Base-by-base conservation (phyloP, 2,797 vertebrate species). In the Adelosebastes latens region DNA sequence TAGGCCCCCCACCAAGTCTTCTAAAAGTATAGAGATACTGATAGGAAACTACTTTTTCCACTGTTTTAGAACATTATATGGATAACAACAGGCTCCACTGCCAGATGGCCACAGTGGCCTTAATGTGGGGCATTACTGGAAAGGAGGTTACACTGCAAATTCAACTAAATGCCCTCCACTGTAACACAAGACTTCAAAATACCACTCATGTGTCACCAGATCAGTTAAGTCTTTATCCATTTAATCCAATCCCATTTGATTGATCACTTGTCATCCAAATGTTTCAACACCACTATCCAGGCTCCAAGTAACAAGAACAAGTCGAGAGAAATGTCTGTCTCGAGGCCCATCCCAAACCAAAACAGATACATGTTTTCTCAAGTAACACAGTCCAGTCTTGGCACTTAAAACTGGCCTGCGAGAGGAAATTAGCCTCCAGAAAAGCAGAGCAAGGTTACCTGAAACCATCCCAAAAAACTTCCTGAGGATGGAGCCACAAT, bases 371-470 rank as follows among this genome's bases (percentile, higher is more conserved):
- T 88, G 92, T 87, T 91, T 89, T 80, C 71, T 70, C 39, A 84
- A 79, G 75, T 81, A 82, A 81, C 72, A 36, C 34, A 55, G 83
- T 55, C 74, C 56, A 70, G 69, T 75, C 76, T 75, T 79, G 83
- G 87, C 80, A 31, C 39, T 73, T 52, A 64, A 67, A 61, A 32
- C 49, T 2, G 8, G 85, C 66, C 85, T 68, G 82, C 60, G 10
- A 75, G 79, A 90, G 90, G 90, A 94, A 95, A 93, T 93, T 81
- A 87, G 77, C 81, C 80, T 79, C 71, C 66, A 86, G 89, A 87
- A 84, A 6, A 87, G 79, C 87, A 68, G 71, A 83, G 84, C 29
- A 46, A 80, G 66, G 93, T 93, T 91, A 95, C 94, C 91, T 92
- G 90, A 93, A 92, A 93, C 93, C 84, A 46, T 79, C 77, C 75